Conservation (phyloP, 1,140 invertebrate species). For the Patella vulgata region DNA sequence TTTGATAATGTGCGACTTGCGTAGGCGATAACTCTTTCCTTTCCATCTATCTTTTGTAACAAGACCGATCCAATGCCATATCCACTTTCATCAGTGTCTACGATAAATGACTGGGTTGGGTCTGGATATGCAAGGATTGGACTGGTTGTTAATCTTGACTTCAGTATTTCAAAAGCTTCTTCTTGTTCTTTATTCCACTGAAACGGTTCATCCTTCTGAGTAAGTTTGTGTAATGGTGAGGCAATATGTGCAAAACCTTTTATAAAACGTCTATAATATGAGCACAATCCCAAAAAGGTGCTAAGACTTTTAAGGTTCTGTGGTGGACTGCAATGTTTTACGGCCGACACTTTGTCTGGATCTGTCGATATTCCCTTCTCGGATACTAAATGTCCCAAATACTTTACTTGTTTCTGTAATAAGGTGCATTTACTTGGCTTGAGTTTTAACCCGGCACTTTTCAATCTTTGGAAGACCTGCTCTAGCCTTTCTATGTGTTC, state of each 20-base stretch:
- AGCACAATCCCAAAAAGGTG: conserved; percentile 36
- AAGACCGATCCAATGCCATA: conserved; percentile 66
- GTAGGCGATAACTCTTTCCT: conserved; percentile 50
- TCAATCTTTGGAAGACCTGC: conserved; percentile 18
- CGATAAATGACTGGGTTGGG: conserved; percentile 17
- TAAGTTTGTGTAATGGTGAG: conserved; percentile 33
- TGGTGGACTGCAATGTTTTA: conserved; percentile 26
- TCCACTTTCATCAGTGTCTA: too few relatives aligned
- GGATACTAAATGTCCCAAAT: conserved; percentile 31
- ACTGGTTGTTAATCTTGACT: conserved; percentile 16
- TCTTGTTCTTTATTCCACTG: conserved; percentile 26
- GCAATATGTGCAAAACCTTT: conserved; percentile 27
- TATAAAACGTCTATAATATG: conserved; percentile 33
- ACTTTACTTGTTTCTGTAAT: conserved; percentile 18
- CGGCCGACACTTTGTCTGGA: conserved; percentile 55
- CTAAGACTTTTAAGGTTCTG: conserved; percentile 26
- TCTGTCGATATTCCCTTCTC: conserved; percentile 31
- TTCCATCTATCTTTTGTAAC: conserved; percentile 55
- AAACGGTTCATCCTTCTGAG: conserved; percentile 25
- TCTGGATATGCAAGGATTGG: conserved; percentile 38
- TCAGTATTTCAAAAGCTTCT: conserved; percentile 32
- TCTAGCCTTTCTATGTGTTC: conserved; percentile 18
- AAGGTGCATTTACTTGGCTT: conserved; percentile 36
- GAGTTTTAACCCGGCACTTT: conserved; percentile 25
- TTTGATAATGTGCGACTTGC: conserved; percentile 57